A percentile compares a stretch with the other conserved stretches of the same genome.
phyloP scores from a whole-genome alignment of 1,140 invertebrate genomes.

The Atopsyche davidsoni region DNA sequence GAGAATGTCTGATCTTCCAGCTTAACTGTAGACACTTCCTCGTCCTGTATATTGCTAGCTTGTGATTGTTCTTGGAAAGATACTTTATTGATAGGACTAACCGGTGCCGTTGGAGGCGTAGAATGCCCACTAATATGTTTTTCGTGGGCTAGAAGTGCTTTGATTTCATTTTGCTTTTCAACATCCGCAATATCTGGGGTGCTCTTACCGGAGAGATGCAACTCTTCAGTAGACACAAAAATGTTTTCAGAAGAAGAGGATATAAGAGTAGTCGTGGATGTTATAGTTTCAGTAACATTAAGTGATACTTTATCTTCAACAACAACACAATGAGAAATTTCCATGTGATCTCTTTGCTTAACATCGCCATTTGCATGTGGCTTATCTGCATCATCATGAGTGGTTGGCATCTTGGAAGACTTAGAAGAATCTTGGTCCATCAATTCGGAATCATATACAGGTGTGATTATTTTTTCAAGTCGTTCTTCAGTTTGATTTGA shows the following conservation, averaged over 20 bases:
- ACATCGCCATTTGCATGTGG: conserved; percentile 14
- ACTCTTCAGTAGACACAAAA: conserved; percentile 18
- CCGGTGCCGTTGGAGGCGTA: conserved; percentile 52
- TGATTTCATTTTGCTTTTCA: conserved; percentile 24
- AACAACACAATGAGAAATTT: no score
- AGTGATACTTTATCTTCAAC: no score
- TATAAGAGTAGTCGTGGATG: neutral
- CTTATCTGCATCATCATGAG: neutral
- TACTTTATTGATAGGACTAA: conserved; percentile 42
- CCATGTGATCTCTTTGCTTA: no score
- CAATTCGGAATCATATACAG: no score
- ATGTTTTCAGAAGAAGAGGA: conserved; percentile 8
- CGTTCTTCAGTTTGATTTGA: no score
- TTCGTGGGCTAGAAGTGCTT: conserved; percentile 13
- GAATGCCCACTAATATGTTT: conserved; percentile 35
- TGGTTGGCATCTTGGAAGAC: no score
- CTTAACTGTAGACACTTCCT: no score
- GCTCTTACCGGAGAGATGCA: conserved; percentile 32
- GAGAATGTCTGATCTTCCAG: no score
- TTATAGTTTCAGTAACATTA: neutral
- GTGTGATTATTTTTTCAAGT: no score
- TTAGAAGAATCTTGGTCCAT: neutral
- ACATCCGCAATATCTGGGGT: conserved; percentile 35
- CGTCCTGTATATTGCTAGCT: no score
- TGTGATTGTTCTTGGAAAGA: conserved; percentile 16